Base-by-base conservation (phyloP, 2,113 vertebrate species). In the Morphnarchus princeps region DNA sequence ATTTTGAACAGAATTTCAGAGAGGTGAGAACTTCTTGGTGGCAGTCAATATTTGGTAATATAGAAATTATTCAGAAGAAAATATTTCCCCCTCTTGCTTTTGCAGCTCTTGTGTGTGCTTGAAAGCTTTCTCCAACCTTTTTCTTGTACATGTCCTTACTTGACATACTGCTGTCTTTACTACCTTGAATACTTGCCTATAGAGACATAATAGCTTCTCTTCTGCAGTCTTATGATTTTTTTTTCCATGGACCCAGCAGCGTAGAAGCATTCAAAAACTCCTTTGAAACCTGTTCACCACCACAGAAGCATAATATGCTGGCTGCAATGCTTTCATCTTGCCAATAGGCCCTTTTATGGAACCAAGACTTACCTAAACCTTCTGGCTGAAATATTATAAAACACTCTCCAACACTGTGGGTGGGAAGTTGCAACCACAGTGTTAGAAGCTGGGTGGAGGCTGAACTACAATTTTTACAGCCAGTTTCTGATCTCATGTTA, bases 1-100 rank as follows among this genome's bases (percentile, higher is more conserved):
- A 99, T 96, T 99, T 99, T 93, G 99, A 99, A 97, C 98, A 99
- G 86, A 98, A 98, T 97, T 99, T 99, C 97, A 98, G 98, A 93
- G 99, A 99, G 99, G 99, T 99, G 97, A 98, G 98, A 63, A 49
- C 84, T 93, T 87, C 58, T 80, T 88, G 67, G 77, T 94, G 74
- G 36, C 31, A 49, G 79, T 95, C 83, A 91, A 40, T 82, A 85
- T 94, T 92, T 93, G 65, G 22, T 61, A 69, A 87, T 50, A 43
- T 1, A 87, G 47, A 84, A 79, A 67, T 82, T 1, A 67, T 67
- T 82, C 65, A 71, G 61, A 81, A 82, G 43, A 66, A 89, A 94
- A 91, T 82, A 58, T 25, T 82, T 82, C 26, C 16, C 42, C 7
- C 6, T 70, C 32, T 85, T 89, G 24, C 18, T 93, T 95, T 83